A percentile compares a stretch with the other conserved stretches of the same genome.
phyloP scores from a whole-genome alignment of 2,797 vertebrate species.

The Amblyraja radiata region DNA sequence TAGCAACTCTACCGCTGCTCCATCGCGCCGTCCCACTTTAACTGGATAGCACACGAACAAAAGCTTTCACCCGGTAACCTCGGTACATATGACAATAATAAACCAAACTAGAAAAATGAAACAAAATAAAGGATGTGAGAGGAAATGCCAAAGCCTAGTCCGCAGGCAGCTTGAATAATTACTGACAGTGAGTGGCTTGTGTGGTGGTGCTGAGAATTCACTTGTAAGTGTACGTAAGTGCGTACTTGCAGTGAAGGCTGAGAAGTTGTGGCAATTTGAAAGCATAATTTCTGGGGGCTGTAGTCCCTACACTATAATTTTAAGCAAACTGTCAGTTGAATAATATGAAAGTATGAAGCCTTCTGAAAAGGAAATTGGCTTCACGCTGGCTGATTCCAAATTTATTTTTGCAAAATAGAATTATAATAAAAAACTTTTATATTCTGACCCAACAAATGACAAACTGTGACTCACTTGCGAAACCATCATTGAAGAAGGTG shows the following conservation, averaged over 20 bases:
- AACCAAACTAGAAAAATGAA: too few species aligned
- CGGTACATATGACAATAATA: too few species aligned
- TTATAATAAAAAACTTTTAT: neutral
- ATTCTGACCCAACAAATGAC: neutral
- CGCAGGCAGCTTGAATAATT: too few species aligned
- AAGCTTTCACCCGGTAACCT: too few species aligned
- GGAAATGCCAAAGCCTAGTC: neutral
- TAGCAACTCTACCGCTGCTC: too few species aligned
- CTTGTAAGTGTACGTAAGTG: neutral
- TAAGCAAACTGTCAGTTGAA: neutral
- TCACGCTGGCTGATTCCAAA: neutral
- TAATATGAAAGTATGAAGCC: neutral
- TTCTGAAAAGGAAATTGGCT: slow-evolving; percentile 14
- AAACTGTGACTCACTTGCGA: neutral
- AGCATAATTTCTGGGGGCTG: neutral
- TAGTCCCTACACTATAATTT: neutral
- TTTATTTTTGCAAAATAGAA: slow-evolving; percentile 1
- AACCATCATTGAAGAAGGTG: neutral
- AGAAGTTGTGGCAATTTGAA: neutral
- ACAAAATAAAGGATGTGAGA: neutral
- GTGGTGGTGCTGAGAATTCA: neutral
- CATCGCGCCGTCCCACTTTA: too few species aligned
- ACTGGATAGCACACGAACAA: too few species aligned
- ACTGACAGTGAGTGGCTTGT: too few species aligned
- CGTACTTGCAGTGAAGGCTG: neutral